Evolutionary conservation across 2,888 invertebrate species (phyloP).

Genomic region (Andrena bucephala): DNA sequence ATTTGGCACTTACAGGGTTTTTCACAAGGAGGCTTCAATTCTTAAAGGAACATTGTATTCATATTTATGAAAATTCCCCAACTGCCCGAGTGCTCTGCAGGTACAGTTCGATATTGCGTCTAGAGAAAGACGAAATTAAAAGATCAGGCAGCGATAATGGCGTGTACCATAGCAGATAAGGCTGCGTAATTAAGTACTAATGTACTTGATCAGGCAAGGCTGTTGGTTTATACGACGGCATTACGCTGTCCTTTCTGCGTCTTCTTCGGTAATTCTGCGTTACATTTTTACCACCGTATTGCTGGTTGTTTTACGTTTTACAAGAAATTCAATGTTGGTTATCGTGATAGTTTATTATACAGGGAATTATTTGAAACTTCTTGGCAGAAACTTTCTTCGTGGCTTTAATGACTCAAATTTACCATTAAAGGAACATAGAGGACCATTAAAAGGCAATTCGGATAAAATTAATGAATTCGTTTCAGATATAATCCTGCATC

Average conservation of each 20-base stretch:
- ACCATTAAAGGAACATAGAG: no score
- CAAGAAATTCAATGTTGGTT: no score
- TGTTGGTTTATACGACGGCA: not conserved
- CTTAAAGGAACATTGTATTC: not conserved
- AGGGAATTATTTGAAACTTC: no score
- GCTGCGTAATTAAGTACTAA: slow-evolving; percentile 41
- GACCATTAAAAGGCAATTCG: no score
- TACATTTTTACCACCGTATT: no score
- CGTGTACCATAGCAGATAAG: slow-evolving; percentile 39
- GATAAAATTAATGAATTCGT: no score
- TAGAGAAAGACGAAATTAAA: slow-evolving; percentile 40
- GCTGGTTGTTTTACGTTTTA: no score
- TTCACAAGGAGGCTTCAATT: not conserved
- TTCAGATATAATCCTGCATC: no score
- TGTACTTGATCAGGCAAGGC: slow-evolving; percentile 35
- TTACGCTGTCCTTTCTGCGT: not conserved
- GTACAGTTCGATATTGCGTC: slow-evolving; percentile 7
- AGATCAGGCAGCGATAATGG: slow-evolving; percentile 38
- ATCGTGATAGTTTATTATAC: no score
- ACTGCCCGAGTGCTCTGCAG: not conserved
- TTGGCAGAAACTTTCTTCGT: no score
- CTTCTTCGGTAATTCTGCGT: not conserved
- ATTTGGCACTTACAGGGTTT: no score
- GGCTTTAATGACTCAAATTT: no score
- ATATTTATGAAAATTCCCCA: not conserved